Conservation (phyloP, 2,113 vertebrate genomes). For the Mohoua ochrocephala region DNA sequence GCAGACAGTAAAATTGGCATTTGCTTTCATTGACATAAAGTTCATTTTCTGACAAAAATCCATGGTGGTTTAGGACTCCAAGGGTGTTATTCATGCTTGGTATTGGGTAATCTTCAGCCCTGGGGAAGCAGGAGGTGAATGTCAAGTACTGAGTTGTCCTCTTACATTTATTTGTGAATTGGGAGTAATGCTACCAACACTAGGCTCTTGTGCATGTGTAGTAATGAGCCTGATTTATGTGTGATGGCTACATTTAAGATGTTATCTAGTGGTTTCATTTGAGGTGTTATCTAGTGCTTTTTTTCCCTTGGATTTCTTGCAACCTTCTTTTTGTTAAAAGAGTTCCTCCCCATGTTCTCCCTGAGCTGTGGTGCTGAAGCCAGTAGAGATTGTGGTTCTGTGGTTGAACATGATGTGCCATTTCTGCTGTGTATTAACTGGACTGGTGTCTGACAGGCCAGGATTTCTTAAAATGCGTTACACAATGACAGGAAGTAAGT, state of each 20-base stretch:
- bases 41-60: neutral
- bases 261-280: neutral
- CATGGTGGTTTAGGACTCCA: neutral
- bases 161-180: neutral
- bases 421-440: neutral
- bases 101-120: neutral
- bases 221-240: neutral
- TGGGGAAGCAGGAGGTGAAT: neutral
- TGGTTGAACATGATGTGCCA: neutral
- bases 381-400: neutral
- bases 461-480: neutral
- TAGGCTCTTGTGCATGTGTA: neutral
- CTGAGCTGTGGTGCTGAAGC: neutral
- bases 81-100: neutral
- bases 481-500: neutral
- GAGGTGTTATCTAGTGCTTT: neutral
- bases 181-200: neutral
- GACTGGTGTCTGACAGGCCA: neutral
- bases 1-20: neutral
- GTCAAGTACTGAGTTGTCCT: neutral
- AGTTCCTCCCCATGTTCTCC: accelerated
- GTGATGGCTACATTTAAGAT: neutral
- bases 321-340: neutral
- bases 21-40: neutral
- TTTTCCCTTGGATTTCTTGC: neutral